Evolutionary conservation across 2,888 invertebrate species (phyloP).

Genomic region (Ormyrus nitidulus): DNA sequence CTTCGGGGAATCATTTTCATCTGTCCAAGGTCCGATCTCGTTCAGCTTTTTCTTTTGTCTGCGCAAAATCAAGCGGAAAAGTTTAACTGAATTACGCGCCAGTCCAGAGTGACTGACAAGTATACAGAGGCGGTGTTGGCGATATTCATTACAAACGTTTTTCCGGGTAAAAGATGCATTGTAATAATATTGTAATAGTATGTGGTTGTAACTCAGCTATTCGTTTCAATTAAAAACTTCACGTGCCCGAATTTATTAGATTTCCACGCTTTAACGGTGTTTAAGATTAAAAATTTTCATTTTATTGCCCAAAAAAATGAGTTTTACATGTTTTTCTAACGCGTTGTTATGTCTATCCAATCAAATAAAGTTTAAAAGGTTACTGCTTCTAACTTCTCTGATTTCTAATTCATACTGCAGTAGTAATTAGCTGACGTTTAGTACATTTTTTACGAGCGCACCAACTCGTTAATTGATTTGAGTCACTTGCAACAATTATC

Average conservation of each 20-base stretch:
- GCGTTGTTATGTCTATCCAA: not conserved
- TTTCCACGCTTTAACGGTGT: not conserved
- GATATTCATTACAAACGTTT: conserved; percentile 2
- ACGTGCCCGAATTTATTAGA: conserved; percentile 15
- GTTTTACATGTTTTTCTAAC: no score
- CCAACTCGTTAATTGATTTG: conserved; percentile 33
- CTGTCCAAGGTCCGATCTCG: conserved; percentile 35
- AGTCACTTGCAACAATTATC: conserved; percentile 6
- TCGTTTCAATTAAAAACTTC: not conserved
- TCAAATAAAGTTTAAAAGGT: conserved; percentile 15
- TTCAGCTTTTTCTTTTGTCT: conserved; percentile 24
- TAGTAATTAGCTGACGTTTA: conserved; percentile 18
- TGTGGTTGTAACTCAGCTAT: no score
- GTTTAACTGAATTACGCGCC: conserved; percentile 23
- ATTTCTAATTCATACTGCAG: conserved; percentile 28
- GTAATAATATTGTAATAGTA: no score
- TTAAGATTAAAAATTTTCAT: no score
- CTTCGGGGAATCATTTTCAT: conserved; percentile 36
- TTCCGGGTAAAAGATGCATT: conserved; percentile 1
- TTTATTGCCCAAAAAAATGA: no score
- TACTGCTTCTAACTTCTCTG: conserved; percentile 10
- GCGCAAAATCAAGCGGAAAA: conserved; percentile 2
- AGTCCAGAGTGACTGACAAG: conserved; percentile 8
- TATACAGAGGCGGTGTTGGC: not conserved
- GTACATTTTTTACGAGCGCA: conserved; percentile 7